Percentiles rank a stretch among this genome's conserved stretches.
Conservation (phyloP, 2,888 invertebrate genomes). For the Lamellibrachia satsuma region DNA sequence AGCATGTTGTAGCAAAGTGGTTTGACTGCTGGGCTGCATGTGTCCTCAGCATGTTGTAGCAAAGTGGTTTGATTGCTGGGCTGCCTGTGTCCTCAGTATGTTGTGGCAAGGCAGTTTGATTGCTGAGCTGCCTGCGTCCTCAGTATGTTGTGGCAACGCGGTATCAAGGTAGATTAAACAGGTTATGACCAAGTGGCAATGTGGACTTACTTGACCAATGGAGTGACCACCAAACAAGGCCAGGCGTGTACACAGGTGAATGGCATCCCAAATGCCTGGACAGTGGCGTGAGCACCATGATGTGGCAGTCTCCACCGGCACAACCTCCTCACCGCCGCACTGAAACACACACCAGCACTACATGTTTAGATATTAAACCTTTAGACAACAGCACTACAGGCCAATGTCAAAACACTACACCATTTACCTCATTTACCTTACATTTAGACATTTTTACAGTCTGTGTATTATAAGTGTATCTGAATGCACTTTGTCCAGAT, state of each 20-base stretch:
- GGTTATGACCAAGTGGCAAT: not conserved
- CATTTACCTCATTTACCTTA: no score
- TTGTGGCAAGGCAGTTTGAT: not conserved
- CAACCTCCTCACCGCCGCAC: not conserved
- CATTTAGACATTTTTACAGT: no score
- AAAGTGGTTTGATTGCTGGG: not conserved
- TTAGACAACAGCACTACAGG: not conserved
- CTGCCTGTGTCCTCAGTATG: not conserved
- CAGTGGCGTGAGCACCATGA: not conserved
- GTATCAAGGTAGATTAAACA: not conserved
- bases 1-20: no score
- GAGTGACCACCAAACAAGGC: not conserved
- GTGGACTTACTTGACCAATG: not conserved
- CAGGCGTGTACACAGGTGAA: not conserved
- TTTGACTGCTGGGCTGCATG: not conserved
- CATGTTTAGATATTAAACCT: not conserved
- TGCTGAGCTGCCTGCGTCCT: not conserved
- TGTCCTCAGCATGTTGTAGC: no score
- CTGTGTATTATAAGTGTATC: no score
- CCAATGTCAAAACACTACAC: no score
- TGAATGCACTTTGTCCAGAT: no score
- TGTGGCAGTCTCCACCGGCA: not conserved
- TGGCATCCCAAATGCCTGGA: not conserved
- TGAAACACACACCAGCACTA: not conserved
- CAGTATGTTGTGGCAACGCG: not conserved